Evolutionary conservation across 1,140 invertebrate species (phyloP).

Genomic region (Macrosteles quadrilineatus): DNA sequence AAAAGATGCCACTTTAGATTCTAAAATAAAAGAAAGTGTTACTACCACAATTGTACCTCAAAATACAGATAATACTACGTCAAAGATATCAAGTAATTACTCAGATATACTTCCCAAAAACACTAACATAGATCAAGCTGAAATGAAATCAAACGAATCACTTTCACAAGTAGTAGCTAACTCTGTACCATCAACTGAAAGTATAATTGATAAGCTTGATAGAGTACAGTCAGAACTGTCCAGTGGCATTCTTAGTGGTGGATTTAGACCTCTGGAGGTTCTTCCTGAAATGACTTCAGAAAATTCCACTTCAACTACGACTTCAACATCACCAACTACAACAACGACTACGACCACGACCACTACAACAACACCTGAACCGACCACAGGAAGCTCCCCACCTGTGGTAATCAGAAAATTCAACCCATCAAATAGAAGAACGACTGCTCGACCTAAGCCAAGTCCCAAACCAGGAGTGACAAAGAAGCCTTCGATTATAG

Average conservation of each 20-base stretch:
- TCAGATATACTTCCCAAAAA: background rate
- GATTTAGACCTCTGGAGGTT: conserved; percentile 52
- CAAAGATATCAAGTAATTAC: background rate
- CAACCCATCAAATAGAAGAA: conserved; percentile 56
- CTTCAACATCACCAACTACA: conserved; percentile 43
- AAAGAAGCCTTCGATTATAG: conserved; percentile 50
- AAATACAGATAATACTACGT: background rate
- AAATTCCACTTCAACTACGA: conserved; percentile 49
- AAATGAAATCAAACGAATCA: conserved; percentile 1
- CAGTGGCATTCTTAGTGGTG: conserved; percentile 69
- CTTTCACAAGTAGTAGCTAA: background rate
- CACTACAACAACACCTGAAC: conserved; percentile 35
- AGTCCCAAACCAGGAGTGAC: background rate
- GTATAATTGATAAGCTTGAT: conserved; percentile 81
- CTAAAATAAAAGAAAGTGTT: background rate
- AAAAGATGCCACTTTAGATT: conserved; percentile 19
- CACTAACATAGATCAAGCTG: background rate
- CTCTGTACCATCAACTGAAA: conserved; percentile 65
- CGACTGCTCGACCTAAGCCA: conserved; percentile 50
- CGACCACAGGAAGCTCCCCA: conserved; percentile 49
- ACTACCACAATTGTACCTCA: background rate
- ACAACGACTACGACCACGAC: conserved; percentile 46
- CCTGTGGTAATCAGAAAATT: conserved; percentile 66
- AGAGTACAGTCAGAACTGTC: conserved; percentile 79
- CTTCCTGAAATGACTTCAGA: conserved; percentile 58